Evolutionary conservation across 2,797 vertebrate genomes (phyloP), one percentile per base, ranked within the genome.

Genomic region (Choloepus didactylus): DNA sequence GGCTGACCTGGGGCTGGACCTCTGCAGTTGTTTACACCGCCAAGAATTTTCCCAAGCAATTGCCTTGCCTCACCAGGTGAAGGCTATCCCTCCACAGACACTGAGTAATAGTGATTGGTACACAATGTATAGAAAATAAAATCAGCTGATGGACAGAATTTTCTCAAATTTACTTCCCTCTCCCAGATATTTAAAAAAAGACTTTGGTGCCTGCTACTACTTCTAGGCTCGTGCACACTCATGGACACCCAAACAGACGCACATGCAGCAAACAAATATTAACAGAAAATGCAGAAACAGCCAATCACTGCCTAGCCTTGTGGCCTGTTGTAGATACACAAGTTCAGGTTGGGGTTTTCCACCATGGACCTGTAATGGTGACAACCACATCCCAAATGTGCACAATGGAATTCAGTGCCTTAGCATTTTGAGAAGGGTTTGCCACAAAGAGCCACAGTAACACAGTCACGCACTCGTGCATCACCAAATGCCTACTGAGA

Each of bases 101-200:
- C 25, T 31, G 62, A 85, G 44, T 44, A 59, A 46, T 2, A 73
- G n/a, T 8, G 3, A 91, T 25, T 67, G 60, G 79, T 91, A 18
- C 83, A 80, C 9, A 4, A 49, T 9, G 8, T 77, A 69, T 72
- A 80, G 60, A 83, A 89, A 89, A 77, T 46, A 89, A 72, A 90
- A 85, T 70, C 69, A 31, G 51, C 64, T 35, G 79, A 77, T 4
- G 41, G 49, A 59, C 0, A 75, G 38, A 72, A 62, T 85, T 80
- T 67, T 84, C 46, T 87, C 72, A 87, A 64, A 83, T 94, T 69
- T 56, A 49, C 49, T 95, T 87, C 90, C 84, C 41, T 73, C 73
- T 67, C 41, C 27, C 7, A 77, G 18, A 73, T 12, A 59, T 41
- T 69, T 73, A 49, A 12, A 0, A 9, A 23, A 5, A 76, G 89